Percentiles rank a stretch among this genome's conserved stretches.
These are phyloP conservation scores for Neopipo cinnamomea DNA, from an alignment of 2,113 vertebrate genomes.

Conservation along the genomic window DNA sequence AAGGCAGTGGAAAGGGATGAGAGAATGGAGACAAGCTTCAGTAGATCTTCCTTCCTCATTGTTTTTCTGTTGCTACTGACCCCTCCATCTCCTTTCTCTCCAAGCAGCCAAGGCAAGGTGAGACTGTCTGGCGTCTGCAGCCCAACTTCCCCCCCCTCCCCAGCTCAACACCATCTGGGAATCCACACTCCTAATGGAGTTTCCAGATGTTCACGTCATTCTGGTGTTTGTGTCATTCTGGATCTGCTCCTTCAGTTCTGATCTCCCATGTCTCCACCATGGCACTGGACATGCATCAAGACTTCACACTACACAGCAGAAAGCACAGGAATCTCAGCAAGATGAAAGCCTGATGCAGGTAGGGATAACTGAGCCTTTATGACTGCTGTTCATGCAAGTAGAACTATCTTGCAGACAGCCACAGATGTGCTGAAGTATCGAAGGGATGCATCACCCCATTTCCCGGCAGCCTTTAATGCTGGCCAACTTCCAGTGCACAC, in stretches of 20 bases:
- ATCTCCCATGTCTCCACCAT: background rate
- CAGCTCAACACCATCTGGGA: slow-evolving; percentile 28
- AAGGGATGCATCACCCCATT: background rate
- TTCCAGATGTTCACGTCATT: slow-evolving; percentile 39
- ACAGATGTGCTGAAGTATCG: background rate
- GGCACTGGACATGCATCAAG: background rate
- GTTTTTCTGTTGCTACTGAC: slow-evolving; percentile 28
- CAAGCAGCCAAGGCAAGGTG: slow-evolving; percentile 32
- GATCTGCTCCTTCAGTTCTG: slow-evolving; percentile 12
- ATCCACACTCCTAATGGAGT: slow-evolving; percentile 18
- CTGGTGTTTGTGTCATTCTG: slow-evolving; percentile 16
- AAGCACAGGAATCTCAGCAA: background rate
- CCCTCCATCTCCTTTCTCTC: slow-evolving; percentile 4
- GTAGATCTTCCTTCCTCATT: slow-evolving; percentile 43
- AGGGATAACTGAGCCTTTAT: background rate
- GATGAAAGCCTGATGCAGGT: background rate
- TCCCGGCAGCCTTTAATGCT: background rate
- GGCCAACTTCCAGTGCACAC: background rate
- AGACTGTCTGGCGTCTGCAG: slow-evolving; percentile 35
- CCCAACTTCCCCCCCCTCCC: background rate
- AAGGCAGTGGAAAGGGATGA: slow-evolving; percentile 32
- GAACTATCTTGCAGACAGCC: background rate
- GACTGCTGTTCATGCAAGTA: background rate
- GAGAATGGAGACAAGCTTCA: slow-evolving; percentile 33
- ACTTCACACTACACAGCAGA: background rate